phyloP scores from a whole-genome alignment of 2,888 invertebrate genomes.

The Phoenoteleia sp. region DNA sequence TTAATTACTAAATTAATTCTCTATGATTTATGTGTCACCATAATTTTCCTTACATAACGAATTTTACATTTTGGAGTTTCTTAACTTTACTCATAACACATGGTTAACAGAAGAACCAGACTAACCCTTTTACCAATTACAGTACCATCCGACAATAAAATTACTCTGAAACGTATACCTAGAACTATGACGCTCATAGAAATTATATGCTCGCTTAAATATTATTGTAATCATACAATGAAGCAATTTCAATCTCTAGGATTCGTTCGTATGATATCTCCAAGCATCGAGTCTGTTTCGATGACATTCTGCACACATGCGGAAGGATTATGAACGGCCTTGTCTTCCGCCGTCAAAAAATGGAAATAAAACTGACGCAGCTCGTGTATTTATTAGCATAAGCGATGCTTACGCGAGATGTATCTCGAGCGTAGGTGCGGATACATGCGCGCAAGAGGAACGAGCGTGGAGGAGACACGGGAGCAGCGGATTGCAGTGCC shows the following conservation, averaged over 20 bases:
- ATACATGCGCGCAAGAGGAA: conserved; percentile 43
- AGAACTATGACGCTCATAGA: conserved; percentile 21
- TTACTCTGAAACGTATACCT: background rate
- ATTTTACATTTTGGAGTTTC: background rate
- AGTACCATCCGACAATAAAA: conserved; percentile 19
- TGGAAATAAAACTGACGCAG: background rate
- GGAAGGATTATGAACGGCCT: conserved; percentile 63
- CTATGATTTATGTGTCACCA: too few relatives aligned
- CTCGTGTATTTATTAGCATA: conserved; percentile 69
- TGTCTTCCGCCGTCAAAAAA: conserved; percentile 44
- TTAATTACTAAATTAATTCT: too few relatives aligned
- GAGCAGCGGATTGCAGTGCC: conserved; percentile 49
- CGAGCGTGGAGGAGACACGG: conserved; percentile 24
- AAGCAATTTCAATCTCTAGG: conserved; percentile 24
- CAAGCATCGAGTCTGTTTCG: conserved; percentile 19
- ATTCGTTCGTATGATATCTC: conserved; percentile 27
- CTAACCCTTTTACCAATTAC: conserved; percentile 34
- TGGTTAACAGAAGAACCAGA: conserved; percentile 22
- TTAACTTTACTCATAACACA: background rate
- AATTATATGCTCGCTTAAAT: conserved; percentile 22
- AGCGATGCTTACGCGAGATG: conserved; percentile 55
- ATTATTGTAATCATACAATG: conserved; percentile 45
- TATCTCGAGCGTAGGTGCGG: conserved; percentile 66
- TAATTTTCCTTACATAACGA: background rate
- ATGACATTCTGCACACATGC: conserved; percentile 40